These are phyloP conservation scores for Mico argentatus DNA, from an alignment of 2,797 vertebrate genomes.

Conservation along the genomic window DNA sequence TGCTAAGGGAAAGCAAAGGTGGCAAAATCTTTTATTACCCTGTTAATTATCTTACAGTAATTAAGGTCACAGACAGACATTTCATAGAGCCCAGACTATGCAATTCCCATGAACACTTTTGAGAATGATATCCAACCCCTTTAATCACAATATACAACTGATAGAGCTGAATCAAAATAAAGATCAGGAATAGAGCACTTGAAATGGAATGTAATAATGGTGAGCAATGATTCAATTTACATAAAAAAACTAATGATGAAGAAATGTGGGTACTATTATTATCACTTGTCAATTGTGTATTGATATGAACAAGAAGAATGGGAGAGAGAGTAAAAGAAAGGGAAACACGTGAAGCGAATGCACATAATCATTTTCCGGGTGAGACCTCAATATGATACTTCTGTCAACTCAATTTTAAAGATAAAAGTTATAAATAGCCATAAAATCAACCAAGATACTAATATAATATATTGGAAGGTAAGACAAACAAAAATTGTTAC, in stretches of 20 bases:
- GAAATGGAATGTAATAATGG: not conserved
- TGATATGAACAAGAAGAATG: not conserved
- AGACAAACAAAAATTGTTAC: not conserved
- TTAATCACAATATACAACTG: not conserved
- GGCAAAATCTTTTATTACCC: not conserved
- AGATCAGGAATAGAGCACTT: not conserved
- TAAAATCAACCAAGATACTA: not conserved
- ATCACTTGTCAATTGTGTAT: not conserved
- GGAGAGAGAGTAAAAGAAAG: not conserved
- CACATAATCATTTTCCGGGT: not conserved
- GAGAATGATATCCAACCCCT: not conserved
- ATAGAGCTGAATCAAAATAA: slow-evolving; percentile 18
- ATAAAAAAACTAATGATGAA: not conserved
- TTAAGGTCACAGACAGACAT: not conserved
- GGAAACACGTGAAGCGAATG: not conserved
- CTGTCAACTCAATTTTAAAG: not conserved
- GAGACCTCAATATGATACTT: not conserved
- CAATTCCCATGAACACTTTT: not conserved
- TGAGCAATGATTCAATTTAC: not conserved
- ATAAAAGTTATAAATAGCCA: not conserved
- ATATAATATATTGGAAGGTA: not conserved
- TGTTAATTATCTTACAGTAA: not conserved
- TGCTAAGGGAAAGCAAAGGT: not conserved
- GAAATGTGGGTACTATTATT: not conserved
- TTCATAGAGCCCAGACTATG: not conserved